Conservation (phyloP, 2,113 vertebrate genomes). For the Spilogale gracilis region DNA sequence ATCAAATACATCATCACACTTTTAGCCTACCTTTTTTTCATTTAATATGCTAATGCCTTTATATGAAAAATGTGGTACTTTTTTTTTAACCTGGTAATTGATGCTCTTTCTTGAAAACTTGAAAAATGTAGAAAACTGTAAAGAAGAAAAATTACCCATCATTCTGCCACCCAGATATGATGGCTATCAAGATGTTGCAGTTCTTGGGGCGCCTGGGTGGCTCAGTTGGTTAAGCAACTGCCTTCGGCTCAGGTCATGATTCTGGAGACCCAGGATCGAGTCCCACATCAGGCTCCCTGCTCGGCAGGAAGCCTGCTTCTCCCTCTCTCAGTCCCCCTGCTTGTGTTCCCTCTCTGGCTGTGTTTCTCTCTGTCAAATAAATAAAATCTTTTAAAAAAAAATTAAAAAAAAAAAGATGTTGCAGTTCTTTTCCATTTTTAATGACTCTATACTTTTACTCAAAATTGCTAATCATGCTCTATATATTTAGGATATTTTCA, state of each 20-base stretch:
- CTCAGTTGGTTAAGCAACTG: no score
- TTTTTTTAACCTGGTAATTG: not conserved
- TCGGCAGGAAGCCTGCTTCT: no score
- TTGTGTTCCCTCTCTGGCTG: no score
- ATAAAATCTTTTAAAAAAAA: no score
- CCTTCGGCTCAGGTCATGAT: no score
- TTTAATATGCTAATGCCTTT: constrained; percentile 44
- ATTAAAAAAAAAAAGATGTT: not conserved
- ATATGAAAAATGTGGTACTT: constrained; percentile 24
- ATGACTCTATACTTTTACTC: constrained; percentile 21
- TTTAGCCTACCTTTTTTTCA: constrained; percentile 1
- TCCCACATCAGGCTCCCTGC: no score
- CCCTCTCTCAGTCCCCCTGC: no score
- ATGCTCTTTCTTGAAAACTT: constrained; percentile 33
- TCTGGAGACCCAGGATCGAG: no score
- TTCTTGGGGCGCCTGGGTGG: not conserved
- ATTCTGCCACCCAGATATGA: not conserved
- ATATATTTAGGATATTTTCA: not conserved
- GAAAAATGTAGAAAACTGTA: constrained; percentile 42
- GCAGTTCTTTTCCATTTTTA: constrained; percentile 12
- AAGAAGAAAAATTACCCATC: constrained; percentile 35
- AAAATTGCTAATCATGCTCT: not conserved
- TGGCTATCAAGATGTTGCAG: not conserved
- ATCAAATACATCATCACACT: not conserved
- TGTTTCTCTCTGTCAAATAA: no score